A percentile compares a stretch with the other conserved stretches of the same genome.
phyloP scores from a whole-genome alignment of 2,113 vertebrate species.

The Corythoichthys intestinalis region DNA sequence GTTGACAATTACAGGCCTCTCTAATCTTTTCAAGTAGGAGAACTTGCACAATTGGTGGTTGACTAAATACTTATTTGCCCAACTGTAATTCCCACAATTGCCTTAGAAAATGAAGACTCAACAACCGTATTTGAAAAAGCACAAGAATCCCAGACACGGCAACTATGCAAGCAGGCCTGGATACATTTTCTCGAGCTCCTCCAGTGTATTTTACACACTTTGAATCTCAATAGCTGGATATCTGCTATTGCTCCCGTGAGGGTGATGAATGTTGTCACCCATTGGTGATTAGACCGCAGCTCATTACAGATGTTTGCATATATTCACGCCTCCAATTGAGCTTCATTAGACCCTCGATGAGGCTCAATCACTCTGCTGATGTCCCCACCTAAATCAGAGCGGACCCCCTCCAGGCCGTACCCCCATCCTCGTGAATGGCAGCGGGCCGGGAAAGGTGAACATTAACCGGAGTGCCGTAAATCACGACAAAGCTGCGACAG shows the following conservation, averaged over 20 bases:
- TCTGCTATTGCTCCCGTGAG: neutral
- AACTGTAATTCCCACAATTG: too few species aligned
- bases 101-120: too few species aligned
- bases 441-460: slow-evolving; percentile 61
- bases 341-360: slow-evolving; percentile 24
- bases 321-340: slow-evolving; percentile 28
- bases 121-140: too few species aligned
- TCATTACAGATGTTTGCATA: slow-evolving; percentile 12
- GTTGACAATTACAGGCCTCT: too few species aligned
- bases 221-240: neutral
- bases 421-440: slow-evolving; percentile 44
- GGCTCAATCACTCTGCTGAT: slow-evolving; percentile 34
- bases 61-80: too few species aligned
- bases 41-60: too few species aligned
- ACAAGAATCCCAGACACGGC: too few species aligned
- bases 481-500: slow-evolving; percentile 66
- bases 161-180: neutral
- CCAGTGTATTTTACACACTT: neutral
- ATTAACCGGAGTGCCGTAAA: slow-evolving; percentile 76
- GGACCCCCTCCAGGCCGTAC: slow-evolving; percentile 41
- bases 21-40: too few species aligned
- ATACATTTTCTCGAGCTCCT: neutral
- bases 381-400: slow-evolving; percentile 36
- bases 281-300: neutral
- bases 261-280: neutral